A percentile compares a stretch with the other conserved stretches of the same genome.
phyloP scores from a whole-genome alignment of 2,797 vertebrate genomes.

The Todus mexicanus region DNA sequence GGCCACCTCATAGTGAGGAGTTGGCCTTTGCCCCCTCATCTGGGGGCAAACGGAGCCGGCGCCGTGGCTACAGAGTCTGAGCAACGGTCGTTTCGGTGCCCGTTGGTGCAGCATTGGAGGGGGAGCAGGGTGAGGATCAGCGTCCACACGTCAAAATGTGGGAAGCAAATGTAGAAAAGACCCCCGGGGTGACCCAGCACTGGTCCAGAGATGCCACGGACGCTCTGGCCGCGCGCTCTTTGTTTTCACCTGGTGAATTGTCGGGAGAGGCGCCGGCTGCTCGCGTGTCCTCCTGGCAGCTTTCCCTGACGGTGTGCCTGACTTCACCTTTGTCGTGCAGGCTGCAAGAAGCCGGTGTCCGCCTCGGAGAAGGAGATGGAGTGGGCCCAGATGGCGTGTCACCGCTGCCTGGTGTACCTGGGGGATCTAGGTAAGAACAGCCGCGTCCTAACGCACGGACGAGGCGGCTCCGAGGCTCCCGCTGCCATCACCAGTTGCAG shows the following conservation, averaged over 20 bases:
- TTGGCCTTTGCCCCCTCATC: neutral
- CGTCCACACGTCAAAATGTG: neutral
- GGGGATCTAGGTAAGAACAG: conserved; percentile 90
- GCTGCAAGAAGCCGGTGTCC: conserved; percentile 91
- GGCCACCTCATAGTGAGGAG: neutral
- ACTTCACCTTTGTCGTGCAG: conserved; percentile 61
- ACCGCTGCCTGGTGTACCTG: conserved; percentile 94
- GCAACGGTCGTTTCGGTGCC: neutral
- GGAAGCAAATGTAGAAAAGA: too few relatives aligned
- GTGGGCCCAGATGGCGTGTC: conserved; percentile 97
- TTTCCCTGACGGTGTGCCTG: neutral
- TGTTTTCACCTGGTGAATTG: neutral
- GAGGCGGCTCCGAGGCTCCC: neutral
- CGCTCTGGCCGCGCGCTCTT: fast-evolving
- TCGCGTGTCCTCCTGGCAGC: too few relatives aligned
- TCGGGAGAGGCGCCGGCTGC: neutral
- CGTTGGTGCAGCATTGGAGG: too few relatives aligned
- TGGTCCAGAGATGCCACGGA: neutral
- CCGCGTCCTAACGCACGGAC: neutral
- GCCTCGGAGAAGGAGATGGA: conserved; percentile 97
- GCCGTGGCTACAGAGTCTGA: neutral
- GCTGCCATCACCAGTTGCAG: too few relatives aligned
- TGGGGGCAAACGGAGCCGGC: neutral
- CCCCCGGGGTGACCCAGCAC: too few relatives aligned
- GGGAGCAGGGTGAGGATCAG: neutral